Percentiles rank a stretch among this genome's conserved stretches.
Conservation (phyloP, 2,113 vertebrate species). For the Lamprotornis superbus region DNA sequence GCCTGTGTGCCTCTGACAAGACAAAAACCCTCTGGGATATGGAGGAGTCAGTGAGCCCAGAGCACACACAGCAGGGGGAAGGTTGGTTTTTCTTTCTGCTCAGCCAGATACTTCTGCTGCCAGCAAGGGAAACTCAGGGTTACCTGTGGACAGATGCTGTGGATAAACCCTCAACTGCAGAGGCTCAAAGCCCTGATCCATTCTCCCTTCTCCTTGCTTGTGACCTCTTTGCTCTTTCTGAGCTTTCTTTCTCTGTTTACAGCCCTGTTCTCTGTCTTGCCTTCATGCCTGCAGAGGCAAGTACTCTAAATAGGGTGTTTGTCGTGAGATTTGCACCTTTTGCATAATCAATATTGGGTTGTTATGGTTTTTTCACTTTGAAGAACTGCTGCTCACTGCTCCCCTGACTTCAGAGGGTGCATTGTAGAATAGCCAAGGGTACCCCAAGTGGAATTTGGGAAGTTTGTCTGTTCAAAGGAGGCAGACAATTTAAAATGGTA, state of each 20-base stretch:
- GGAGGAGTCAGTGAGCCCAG: background rate
- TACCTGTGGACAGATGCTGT: background rate
- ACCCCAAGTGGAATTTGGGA: background rate
- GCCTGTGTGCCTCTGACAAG: background rate
- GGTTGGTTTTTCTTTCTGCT: background rate
- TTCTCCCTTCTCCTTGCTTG: background rate
- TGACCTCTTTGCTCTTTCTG: background rate
- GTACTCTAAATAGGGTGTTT: background rate
- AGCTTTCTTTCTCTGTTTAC: background rate
- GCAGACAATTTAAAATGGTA: accelerated
- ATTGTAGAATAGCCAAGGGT: background rate
- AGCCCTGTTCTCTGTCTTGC: background rate
- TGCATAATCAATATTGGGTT: background rate
- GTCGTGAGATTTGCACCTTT: background rate
- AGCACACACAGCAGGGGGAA: no score
- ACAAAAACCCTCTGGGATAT: background rate
- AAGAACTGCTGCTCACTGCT: background rate
- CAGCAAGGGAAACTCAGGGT: accelerated
- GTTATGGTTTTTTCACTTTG: background rate
- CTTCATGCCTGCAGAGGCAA: background rate
- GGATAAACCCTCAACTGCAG: background rate
- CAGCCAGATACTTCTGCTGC: background rate
- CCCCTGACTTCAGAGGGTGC: background rate
- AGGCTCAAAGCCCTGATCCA: background rate
- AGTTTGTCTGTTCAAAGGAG: background rate